A percentile compares a stretch with the other conserved stretches of the same genome.
phyloP scores from a whole-genome alignment of 2,888 invertebrate genomes.

The Artemia sinica region DNA sequence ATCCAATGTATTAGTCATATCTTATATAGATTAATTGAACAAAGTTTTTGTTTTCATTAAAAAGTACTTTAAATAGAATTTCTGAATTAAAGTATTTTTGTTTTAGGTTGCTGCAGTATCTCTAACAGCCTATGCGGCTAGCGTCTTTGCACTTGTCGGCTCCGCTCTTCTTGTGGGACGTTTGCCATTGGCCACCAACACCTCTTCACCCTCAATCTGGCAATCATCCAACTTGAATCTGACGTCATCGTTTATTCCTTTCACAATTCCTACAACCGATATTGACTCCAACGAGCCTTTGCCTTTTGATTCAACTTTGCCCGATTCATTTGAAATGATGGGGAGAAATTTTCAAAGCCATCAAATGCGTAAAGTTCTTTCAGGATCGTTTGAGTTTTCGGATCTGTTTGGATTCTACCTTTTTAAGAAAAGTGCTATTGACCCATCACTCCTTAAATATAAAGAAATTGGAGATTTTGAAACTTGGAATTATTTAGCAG shows the following conservation, averaged over 20 bases:
- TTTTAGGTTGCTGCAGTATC: slow-evolving; percentile 40
- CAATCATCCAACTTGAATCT: background rate
- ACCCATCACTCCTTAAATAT: slow-evolving; percentile 7
- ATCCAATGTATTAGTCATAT: too few species aligned
- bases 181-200: slow-evolving; percentile 24
- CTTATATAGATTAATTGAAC: too few species aligned
- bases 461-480: background rate
- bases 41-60: too few species aligned
- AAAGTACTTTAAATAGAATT: too few species aligned
- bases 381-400: background rate
- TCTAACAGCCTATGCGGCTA: slow-evolving; percentile 43
- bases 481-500: background rate
- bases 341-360: background rate
- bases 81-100: background rate
- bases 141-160: slow-evolving; percentile 42
- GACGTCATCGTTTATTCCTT: background rate
- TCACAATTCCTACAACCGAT: background rate
- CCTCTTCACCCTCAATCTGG: slow-evolving; percentile 6
- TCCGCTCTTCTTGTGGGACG: slow-evolving; percentile 37
- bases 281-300: background rate
- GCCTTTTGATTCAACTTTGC: slow-evolving; percentile 7
- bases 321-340: background rate
- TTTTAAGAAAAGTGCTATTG: background rate
- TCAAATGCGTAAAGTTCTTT: too few species aligned
- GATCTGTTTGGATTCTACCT: background rate